Base-by-base conservation (phyloP, 2,113 vertebrate species). In the Merops nubicus region DNA sequence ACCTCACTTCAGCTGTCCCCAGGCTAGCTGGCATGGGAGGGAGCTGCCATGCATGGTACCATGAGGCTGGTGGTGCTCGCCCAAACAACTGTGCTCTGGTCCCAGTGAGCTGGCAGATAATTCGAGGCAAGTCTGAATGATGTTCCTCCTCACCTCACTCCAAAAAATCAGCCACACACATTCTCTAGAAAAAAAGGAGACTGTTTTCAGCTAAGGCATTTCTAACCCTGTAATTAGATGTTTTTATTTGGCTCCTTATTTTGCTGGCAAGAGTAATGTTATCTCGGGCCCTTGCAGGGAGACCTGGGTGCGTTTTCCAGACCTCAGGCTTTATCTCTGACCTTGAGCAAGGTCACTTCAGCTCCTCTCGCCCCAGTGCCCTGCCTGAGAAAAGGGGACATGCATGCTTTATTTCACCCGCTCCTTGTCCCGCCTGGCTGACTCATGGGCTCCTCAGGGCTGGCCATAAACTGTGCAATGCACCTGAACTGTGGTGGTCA, bases 231-330 rank as follows among this genome's bases (percentile, higher is more conserved):
- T 76, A 76, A 82, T 92, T 43, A 79, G 53, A 60, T 68, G 68
- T 2, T 74, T 93, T 90, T 91, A 72, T 68, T 70, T 93, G 48
- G 19, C 63, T 82, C 31, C 43, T 76, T 43, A 13, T 90, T 95
- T 91, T 90, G 48, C 77, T 56, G n/a, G 78, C 57, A 85, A 69
- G 67, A 21, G 36, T 65, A 53, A 79, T 88, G 53, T 48, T 94
- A 57, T 86, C 74, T 83, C 57, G 1, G 0, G 50, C 53, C 53
- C 53, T 72, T 60, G 48, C 16, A 13, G 48, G 59, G 42, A 91
- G 59, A 51, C 68, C 69, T 64, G 31, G 15, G 10, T 82, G 70
- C 5, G 0, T 34, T 70, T 90, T 45, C 43, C 45, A 69, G 53
- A 6, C 9, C 28, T 34, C 36, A 47, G 14, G 31, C 53, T 36